Evolutionary conservation across 2,113 vertebrate species (phyloP).

Genomic region (Melanotaenia duboulayi): DNA sequence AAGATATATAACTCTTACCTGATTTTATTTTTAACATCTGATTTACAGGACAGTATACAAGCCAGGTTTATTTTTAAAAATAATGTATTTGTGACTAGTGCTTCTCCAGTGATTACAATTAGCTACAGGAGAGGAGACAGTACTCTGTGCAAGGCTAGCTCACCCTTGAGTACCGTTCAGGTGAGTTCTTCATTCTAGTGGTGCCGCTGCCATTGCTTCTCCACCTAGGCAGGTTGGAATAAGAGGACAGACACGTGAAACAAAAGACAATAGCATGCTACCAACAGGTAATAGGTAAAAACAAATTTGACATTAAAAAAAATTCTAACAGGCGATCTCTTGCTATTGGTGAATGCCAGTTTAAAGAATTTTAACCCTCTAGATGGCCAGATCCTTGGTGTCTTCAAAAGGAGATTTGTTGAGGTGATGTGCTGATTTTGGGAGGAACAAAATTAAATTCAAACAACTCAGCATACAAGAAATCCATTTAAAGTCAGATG

Average conservation of each 20-base stretch:
- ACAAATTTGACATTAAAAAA: conserved; percentile 27
- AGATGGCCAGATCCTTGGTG: conserved; percentile 55
- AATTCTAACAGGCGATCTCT: conserved; percentile 38
- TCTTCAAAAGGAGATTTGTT: conserved; percentile 56
- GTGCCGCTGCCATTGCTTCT: conserved; percentile 78
- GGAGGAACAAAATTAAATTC: conserved; percentile 21
- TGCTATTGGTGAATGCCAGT: conserved; percentile 42
- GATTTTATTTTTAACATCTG: background rate
- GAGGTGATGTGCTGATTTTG: conserved; percentile 36
- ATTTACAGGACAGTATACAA: conserved; percentile 36
- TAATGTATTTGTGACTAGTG: conserved; percentile 36
- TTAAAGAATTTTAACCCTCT: conserved; percentile 72
- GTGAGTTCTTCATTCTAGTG: conserved; percentile 84
- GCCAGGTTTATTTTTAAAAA: conserved; percentile 19
- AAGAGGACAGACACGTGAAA: conserved; percentile 85
- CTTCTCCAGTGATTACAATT: conserved; percentile 66
- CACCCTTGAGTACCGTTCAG: conserved; percentile 86
- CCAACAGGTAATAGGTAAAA: conserved; percentile 63
- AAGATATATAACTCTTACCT: background rate
- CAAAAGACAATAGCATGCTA: conserved; percentile 73
- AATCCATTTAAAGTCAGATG: conserved; percentile 45
- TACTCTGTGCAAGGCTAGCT: conserved; percentile 85
- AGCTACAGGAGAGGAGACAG: conserved; percentile 79
- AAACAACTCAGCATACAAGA: conserved; percentile 31
- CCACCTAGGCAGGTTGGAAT: conserved; percentile 86